Evolutionary conservation across 2,797 vertebrate species (phyloP).

Genomic region (Pseudochaenichthys georgianus): DNA sequence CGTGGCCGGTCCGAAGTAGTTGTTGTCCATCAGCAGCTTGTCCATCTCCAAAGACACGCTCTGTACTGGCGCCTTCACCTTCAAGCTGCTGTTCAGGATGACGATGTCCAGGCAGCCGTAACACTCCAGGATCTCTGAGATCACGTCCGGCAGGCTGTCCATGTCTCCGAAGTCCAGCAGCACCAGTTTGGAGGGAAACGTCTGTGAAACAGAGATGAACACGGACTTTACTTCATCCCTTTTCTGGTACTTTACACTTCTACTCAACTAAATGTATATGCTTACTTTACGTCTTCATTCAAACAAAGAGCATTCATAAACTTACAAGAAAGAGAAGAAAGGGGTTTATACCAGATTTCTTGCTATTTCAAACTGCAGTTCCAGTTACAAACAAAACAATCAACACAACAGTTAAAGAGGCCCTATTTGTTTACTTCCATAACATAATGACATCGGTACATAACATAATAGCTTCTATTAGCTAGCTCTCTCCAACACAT

Average conservation of each 20-base stretch:
- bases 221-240: background rate
- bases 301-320: too few species aligned
- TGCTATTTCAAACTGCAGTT: too few species aligned
- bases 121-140: conserved; percentile 90
- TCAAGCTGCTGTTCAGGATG: conserved; percentile 93
- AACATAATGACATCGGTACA: too few species aligned
- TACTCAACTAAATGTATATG: background rate
- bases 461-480: too few species aligned
- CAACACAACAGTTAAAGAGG: too few species aligned
- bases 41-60: conserved; percentile 92
- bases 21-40: conserved; percentile 94
- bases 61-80: conserved; percentile 91
- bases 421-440: too few species aligned
- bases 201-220: conserved; percentile 74
- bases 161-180: conserved; percentile 92
- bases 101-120: conserved; percentile 94
- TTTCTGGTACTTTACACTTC: background rate
- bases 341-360: too few species aligned
- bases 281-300: too few species aligned
- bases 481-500: too few species aligned
- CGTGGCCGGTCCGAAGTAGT: conserved; percentile 95
- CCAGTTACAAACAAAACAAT: too few species aligned
- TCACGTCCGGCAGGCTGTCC: conserved; percentile 86
- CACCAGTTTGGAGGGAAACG: conserved; percentile 92
- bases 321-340: too few species aligned